Evolutionary conservation across 2,888 invertebrate genomes (phyloP), one percentile per base, ranked within the genome.

Genomic region (Reticulitermes lucifugus): DNA sequence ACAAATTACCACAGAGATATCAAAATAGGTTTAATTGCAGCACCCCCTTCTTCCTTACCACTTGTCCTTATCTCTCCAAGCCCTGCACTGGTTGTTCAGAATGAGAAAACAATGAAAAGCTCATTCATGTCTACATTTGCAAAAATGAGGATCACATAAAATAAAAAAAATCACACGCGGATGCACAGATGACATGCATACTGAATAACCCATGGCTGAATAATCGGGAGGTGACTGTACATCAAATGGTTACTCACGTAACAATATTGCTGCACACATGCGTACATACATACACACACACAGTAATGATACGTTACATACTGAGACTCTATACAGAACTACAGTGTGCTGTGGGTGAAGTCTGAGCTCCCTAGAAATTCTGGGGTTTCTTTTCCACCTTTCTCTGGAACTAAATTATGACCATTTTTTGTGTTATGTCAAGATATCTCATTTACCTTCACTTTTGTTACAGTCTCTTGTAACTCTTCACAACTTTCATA

Each of bases 211-310:
- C 35, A 35, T 35, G 35, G 35, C 35, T 4, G 35, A 35, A 35
- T 35, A 35, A 35, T 35, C 35, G 35, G 35, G 35, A 35, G 35
- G 35, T 35, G 35, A 35, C 35, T 35, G 43, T 81, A 81, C 70
- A 81, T 81, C 70, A 80, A 80, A 60, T 80, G 80, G 59, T 59
- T 55, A 81, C 51, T 70, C 70, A 81, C 70, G 81, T 81, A 81
- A 81, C 81, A 81, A 81, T 81, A 81, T 41, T 25, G 65, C n/a
- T 25, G 7, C 65, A 65, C 25, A 25, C 25, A 65, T 18, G 18
- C 55, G 14, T 14, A 14, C 51, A 55, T 3, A 55, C 51, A 55
- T 18, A 55, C 55, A 55, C 55, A 55, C 18, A 55, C 18, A 65
- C 25, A 65, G n/a, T 25, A n/a, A 65, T n/a, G 25, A n/a, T 65